Conservation (phyloP, 2,113 vertebrate genomes). For the Melanocharis versteri region DNA sequence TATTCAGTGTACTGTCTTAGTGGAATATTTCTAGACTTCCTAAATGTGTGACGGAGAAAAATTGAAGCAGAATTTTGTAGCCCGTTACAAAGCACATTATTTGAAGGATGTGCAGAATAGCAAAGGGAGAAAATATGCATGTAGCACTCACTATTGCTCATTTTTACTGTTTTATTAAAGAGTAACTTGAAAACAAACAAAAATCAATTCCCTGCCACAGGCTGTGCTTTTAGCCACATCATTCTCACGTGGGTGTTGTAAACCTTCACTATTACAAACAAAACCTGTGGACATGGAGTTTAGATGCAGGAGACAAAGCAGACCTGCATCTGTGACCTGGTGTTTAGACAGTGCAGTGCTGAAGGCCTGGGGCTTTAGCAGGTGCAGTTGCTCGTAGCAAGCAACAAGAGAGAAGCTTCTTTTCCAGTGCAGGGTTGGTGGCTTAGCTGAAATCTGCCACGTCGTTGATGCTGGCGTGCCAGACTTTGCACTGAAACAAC, state of each 20-base stretch:
- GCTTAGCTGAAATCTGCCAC: neutral
- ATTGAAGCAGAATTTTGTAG: neutral
- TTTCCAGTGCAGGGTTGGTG: neutral
- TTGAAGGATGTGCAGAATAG: neutral
- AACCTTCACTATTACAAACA: neutral
- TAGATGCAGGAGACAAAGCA: neutral
- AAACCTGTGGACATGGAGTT: neutral
- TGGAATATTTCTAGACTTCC: conserved; percentile 40
- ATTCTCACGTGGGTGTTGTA: neutral
- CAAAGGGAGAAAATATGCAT: neutral
- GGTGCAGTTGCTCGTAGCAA: neutral
- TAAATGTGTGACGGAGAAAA: conserved; percentile 29
- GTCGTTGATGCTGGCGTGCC: neutral
- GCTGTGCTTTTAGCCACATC: neutral
- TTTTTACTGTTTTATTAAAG: neutral
- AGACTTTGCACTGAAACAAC: conserved; percentile 20
- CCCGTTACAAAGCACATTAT: neutral
- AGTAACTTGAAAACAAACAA: neutral
- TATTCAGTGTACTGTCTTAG: neutral
- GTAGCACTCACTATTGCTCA: neutral
- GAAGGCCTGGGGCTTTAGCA: neutral
- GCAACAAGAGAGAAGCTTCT: neutral
- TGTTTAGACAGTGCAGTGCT: neutral
- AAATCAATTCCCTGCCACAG: neutral
- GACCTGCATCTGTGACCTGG: neutral